phyloP scores from a whole-genome alignment of 2,888 invertebrate species.

The Dasypolia templi region DNA sequence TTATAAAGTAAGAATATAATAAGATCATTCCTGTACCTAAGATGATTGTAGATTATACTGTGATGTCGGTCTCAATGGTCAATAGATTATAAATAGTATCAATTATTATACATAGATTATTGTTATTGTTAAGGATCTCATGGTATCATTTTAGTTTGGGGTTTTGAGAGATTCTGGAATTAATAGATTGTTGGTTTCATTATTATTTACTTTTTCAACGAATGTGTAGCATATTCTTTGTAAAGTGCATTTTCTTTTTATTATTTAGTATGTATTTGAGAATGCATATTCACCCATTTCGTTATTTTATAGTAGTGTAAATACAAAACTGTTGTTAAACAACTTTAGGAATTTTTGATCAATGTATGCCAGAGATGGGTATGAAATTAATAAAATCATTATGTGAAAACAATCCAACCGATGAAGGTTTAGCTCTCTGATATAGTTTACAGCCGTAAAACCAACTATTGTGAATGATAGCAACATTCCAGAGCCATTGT shows the following conservation, averaged over 20 bases:
- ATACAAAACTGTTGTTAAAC: constrained; percentile 77
- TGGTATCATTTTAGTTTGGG: constrained; percentile 85
- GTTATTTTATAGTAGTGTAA: constrained; percentile 67
- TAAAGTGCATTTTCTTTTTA: constrained; percentile 63
- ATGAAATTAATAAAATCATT: constrained; percentile 63
- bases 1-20: constrained; percentile 79
- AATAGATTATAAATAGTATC: constrained; percentile 88
- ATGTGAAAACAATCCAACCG: constrained; percentile 57
- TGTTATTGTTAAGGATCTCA: constrained; percentile 90
- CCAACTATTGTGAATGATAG: constrained; percentile 84
- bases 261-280: constrained; percentile 59
- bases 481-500: constrained; percentile 90
- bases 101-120: constrained; percentile 88
- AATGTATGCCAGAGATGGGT: constrained; percentile 65
- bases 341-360: constrained; percentile 73
- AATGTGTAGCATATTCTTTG: constrained; percentile 67
- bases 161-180: constrained; percentile 86
- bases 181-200: constrained; percentile 82
- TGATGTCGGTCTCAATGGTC: constrained; percentile 90
- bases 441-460: constrained; percentile 76
- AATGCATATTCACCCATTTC: constrained; percentile 61
- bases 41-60: constrained; percentile 89
- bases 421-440: constrained; percentile 82
- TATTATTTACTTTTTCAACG: constrained; percentile 74
- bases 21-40: constrained; percentile 90